phyloP scores from a whole-genome alignment of 2,888 invertebrate species.

The Agrypnus murinus region DNA sequence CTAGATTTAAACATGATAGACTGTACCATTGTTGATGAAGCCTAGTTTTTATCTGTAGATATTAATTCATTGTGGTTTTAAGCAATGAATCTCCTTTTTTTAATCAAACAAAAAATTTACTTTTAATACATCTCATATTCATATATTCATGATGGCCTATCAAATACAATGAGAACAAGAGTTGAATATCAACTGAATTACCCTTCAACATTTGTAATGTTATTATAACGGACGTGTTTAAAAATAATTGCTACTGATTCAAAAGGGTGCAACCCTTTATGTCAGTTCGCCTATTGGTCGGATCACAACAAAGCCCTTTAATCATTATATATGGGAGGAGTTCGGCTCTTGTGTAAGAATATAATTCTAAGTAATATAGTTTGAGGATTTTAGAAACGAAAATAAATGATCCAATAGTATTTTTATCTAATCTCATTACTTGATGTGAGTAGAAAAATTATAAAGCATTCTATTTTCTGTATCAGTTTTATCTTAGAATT shows the following conservation, averaged over 20 bases:
- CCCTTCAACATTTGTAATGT: slow-evolving; percentile 63
- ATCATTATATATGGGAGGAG: slow-evolving; percentile 62
- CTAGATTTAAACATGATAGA: too few species aligned
- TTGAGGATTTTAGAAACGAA: slow-evolving; percentile 4
- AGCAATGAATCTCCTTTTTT: slow-evolving; percentile 34
- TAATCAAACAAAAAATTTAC: slow-evolving; percentile 35
- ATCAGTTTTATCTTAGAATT: too few species aligned
- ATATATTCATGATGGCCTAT: slow-evolving; percentile 62
- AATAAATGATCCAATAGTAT: too few species aligned
- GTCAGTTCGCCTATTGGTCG: slow-evolving; percentile 57
- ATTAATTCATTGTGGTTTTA: slow-evolving; percentile 28
- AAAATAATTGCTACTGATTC: slow-evolving; percentile 63
- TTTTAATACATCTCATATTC: slow-evolving; percentile 49
- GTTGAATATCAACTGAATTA: slow-evolving; percentile 63
- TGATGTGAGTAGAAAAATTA: too few species aligned
- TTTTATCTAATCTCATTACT: too few species aligned
- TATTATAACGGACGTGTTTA: slow-evolving; percentile 66
- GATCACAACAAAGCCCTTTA: slow-evolving; percentile 60
- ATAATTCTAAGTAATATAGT: slow-evolving; percentile 11
- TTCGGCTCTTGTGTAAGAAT: slow-evolving; percentile 5
- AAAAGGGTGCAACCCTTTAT: slow-evolving; percentile 54
- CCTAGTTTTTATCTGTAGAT: not conserved
- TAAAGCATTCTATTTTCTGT: too few species aligned
- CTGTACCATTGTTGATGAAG: too few species aligned
- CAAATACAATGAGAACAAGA: slow-evolving; percentile 64